Evolutionary conservation across 2,888 invertebrate genomes (phyloP).

Genomic region (Drosophila mimica): DNA sequence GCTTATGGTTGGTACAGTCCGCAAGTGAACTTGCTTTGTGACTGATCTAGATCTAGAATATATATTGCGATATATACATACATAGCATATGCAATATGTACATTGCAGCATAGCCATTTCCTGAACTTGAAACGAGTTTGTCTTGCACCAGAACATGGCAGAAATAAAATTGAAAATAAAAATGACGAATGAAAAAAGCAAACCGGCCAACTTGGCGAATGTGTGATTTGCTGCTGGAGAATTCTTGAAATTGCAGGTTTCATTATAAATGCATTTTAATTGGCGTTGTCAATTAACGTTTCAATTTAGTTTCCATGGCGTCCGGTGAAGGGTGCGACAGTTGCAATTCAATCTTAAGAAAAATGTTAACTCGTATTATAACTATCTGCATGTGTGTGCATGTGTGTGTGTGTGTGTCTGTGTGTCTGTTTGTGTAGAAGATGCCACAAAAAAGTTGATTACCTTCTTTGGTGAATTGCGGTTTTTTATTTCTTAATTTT

Average conservation of each 20-base stretch:
- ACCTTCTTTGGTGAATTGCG: slow-evolving; percentile 65
- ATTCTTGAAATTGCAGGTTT: slow-evolving; percentile 66
- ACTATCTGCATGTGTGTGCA: not conserved
- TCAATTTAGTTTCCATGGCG: slow-evolving; percentile 14
- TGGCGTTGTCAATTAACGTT: slow-evolving; percentile 51
- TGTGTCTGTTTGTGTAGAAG: slow-evolving; percentile 19
- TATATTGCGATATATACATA: slow-evolving; percentile 30
- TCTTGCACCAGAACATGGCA: slow-evolving; percentile 44
- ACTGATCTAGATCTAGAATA: slow-evolving; percentile 53
- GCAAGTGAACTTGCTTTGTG: slow-evolving; percentile 22
- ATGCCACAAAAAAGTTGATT: slow-evolving; percentile 67
- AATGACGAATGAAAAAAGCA: slow-evolving; percentile 5
- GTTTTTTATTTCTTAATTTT: slow-evolving; percentile 23
- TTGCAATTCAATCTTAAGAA: slow-evolving; percentile 21
- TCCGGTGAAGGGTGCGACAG: slow-evolving; percentile 50
- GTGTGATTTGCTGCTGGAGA: slow-evolving; percentile 46
- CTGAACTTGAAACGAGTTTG: slow-evolving; percentile 77
- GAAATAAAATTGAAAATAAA: slow-evolving; percentile 6
- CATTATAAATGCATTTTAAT: slow-evolving; percentile 67
- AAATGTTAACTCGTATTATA: slow-evolving; percentile 1
- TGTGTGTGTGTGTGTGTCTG: not conserved
- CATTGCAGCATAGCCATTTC: slow-evolving; percentile 61
- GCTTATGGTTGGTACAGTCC: slow-evolving; percentile 13
- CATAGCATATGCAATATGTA: slow-evolving; percentile 9
- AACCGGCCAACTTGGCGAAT: slow-evolving; percentile 62